Evolutionary conservation across 2,113 vertebrate species (phyloP), one percentile per base, ranked within the genome.

Genomic region (Thymallus thymallus): DNA sequence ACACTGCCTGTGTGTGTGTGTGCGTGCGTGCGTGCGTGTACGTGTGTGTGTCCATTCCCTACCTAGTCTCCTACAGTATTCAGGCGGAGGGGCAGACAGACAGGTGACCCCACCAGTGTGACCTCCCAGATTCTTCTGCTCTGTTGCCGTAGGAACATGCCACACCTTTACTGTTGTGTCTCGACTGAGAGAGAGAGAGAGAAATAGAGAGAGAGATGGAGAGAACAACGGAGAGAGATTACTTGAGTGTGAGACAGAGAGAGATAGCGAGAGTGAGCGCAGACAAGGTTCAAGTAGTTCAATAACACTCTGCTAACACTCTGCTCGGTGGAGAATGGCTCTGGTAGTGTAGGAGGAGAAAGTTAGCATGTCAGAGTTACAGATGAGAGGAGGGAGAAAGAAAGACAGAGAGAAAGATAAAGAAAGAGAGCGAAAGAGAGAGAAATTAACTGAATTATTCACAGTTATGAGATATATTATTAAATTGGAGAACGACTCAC

Each of bases 141-240:
- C 92, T 0, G 92, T 91, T 79, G 92, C 92, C 20, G 93, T 94
- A 86, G 93, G 93, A 88, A 94, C 93, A 23, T 93, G 92, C 93
- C 93, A 94, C 82, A 94, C 91, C 89, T 94, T 94, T 73, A 94
- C 85, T 0, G 93, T 93, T 0, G 93, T 94, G 62, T 94, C 93
- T 72, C 92, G 93, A 82, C 93, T 94, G 48, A 23, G 55, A 56
- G 70, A 23, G 69, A 68, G 23, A 60, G 41, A 61, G 71, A 69
- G 26, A 69, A 71, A 46, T 6, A 51, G 35, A 29, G 63, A 62
- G 58, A n/a, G 18, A 20, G 4, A 69, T 26, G 48, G 55, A 48
- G 3, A 73, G 60, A 46, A 12, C 18, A n/a, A 63, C 26, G 9
- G 46, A 67, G 45, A 30, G 63, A 35, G 46, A 64, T 29, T 6